These are phyloP conservation scores for Gyrodactylus bullatarudis DNA, from an alignment of 1,140 invertebrate genomes.

Conservation along the genomic window DNA sequence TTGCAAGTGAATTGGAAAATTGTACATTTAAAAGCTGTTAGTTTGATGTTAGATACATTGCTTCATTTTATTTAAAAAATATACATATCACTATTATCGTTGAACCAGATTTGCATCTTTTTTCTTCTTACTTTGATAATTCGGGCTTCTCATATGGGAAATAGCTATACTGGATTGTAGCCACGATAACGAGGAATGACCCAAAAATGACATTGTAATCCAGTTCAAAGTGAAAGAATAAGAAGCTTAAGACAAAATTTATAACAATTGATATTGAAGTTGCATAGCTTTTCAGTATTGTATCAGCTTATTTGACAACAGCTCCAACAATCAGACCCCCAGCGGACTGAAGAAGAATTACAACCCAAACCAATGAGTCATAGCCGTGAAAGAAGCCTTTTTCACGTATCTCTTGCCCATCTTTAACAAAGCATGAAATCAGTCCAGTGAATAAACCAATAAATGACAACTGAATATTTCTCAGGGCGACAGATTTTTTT, in stretches of 20 bases:
- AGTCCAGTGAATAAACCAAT: conserved; percentile 23
- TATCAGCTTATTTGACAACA: conserved; percentile 26
- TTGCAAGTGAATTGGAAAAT: too few relatives aligned
- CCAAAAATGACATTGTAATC: background rate
- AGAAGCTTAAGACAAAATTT: conserved; percentile 24
- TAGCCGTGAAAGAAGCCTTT: conserved; percentile 28
- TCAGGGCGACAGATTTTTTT: conserved; percentile 50
- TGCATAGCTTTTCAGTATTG: conserved; percentile 18
- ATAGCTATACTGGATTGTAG: conserved; percentile 3
- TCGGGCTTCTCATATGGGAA: background rate
- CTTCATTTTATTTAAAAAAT: background rate
- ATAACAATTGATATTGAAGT: conserved; percentile 10
- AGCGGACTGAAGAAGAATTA: conserved; percentile 20
- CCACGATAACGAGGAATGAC: background rate
- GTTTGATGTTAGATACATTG: background rate
- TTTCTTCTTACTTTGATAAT: too few relatives aligned
- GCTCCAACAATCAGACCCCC: conserved; percentile 23
- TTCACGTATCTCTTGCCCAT: conserved; percentile 18
- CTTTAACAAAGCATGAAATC: conserved; percentile 23
- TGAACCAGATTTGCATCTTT: background rate
- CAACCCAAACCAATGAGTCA: conserved; percentile 19
- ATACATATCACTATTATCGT: too few relatives aligned
- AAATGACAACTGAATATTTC: conserved; percentile 29
- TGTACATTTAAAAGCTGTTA: too few relatives aligned
- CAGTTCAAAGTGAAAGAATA: background rate